Evolutionary conservation across 2,888 invertebrate genomes (phyloP), one percentile per base, ranked within the genome.

Genomic region (Plusia festucae): DNA sequence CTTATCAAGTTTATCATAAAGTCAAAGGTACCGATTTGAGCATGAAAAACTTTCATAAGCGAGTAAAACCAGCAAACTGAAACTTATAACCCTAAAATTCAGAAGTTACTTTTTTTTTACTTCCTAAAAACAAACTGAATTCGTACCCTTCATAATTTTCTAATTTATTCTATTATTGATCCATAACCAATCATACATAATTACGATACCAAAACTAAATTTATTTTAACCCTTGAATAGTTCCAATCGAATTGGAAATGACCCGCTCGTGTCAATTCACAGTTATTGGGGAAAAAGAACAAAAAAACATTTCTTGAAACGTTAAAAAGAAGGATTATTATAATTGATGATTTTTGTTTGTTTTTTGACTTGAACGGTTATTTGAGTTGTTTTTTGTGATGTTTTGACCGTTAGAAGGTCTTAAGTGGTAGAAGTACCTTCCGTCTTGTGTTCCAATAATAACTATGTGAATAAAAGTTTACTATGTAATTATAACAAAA

Each of bases 211-310:
- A 66, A 49, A 76, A 58, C 60, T 49, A 64, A 65, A 79, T 77
- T 81, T 73, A 81, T 71, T 65, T 79, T 51, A 81, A 81, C 82
- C 82, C 82, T 81, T 81, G 82, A 79, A 78, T 72, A 68, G 24
- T 44, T 70, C 64, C 64, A 54, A 70, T 75, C 70, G 60, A 75
- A 66, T 73, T 74, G 63, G 46, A 79, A 74, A 76, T 67, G 58
- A 60, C 53, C 24, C 53, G 71, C 81, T 76, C 81, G 78, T 75
- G 82, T 70, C 79, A 73, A 73, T 60, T 27, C 32, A 67, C 52
- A 69, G 54, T 68, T 70, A 65, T 70, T 56, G 58, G 54, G n/a
- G 67, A 67, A 67, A 65, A 73, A 65, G 49, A 53, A 65, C 64
- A 60, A 65, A 54, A 8, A 0, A 0, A 40, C 27, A 53, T 15